Evolutionary conservation across 2,888 invertebrate genomes (phyloP).

Genomic region (Zaprionus bogoriensis): DNA sequence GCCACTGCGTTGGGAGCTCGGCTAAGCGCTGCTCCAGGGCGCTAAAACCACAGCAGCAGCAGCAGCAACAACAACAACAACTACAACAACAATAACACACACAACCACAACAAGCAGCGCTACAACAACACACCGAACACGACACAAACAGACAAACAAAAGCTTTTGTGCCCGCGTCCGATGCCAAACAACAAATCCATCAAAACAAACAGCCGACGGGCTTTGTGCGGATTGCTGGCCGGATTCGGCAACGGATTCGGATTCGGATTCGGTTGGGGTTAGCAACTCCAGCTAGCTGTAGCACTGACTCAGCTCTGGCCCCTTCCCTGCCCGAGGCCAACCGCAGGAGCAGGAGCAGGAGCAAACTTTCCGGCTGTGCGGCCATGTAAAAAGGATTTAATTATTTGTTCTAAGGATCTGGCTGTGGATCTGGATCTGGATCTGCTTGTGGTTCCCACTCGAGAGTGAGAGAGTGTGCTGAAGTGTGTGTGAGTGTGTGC

Average conservation of each 20-base stretch:
- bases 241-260: background rate
- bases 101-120: conserved; percentile 55
- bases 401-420: conserved; percentile 80
- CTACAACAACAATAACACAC: conserved; percentile 61
- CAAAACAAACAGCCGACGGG: conserved; percentile 76
- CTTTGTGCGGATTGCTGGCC: conserved; percentile 24
- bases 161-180: conserved; percentile 55
- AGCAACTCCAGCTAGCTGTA: conserved; percentile 1
- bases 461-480: conserved; percentile 14
- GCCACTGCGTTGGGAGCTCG: background rate
- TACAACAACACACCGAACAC: conserved; percentile 50
- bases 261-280: conserved; percentile 35
- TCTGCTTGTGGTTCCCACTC: too few species aligned
- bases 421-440: too few species aligned
- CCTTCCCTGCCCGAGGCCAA: conserved; percentile 15
- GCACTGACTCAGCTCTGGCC: conserved; percentile 3
- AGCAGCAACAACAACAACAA: conserved; percentile 29
- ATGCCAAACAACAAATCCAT: conserved; percentile 73
- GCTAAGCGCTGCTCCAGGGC: conserved; percentile 47
- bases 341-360: conserved; percentile 40
- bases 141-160: conserved; percentile 76
- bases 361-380: conserved; percentile 65
- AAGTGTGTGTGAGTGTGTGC: conserved; percentile 20
- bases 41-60: conserved; percentile 43
- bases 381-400: conserved; percentile 81